These are phyloP conservation scores for Silvanus unidentatus DNA, from an alignment of 2,888 invertebrate species.

Conservation along the genomic window DNA sequence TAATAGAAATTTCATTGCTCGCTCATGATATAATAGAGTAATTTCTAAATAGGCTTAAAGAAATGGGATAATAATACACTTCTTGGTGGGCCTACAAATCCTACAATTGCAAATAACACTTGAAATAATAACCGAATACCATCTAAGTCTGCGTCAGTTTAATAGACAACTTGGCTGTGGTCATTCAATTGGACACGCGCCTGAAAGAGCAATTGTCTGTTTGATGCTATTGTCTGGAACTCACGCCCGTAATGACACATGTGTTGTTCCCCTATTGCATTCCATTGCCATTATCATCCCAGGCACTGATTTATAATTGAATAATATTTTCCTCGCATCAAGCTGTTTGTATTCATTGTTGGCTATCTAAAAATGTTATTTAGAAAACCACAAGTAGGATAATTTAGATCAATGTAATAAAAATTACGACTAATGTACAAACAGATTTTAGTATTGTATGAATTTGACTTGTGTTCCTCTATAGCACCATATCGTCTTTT, in stretches of 20 bases:
- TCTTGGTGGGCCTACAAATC: slow-evolving; percentile 19
- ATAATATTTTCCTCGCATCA: slow-evolving; percentile 17
- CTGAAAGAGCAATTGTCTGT: slow-evolving; percentile 21
- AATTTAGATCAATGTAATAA: slow-evolving; percentile 3
- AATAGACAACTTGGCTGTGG: slow-evolving; percentile 25
- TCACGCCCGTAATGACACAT: slow-evolving; percentile 14
- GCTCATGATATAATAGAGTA: slow-evolving; percentile 13
- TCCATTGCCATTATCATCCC: slow-evolving; percentile 15
- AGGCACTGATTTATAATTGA: slow-evolving; percentile 14
- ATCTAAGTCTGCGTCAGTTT: slow-evolving; percentile 14
- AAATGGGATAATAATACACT: slow-evolving; percentile 4
- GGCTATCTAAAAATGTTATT: neutral
- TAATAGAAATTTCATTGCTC: neutral
- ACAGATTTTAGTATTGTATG: too few relatives aligned
- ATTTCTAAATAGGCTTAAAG: slow-evolving; percentile 9
- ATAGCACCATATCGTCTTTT: too few relatives aligned
- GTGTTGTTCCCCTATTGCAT: slow-evolving; percentile 13
- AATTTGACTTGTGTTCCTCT: too few relatives aligned
- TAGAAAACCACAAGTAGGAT: slow-evolving; percentile 2
- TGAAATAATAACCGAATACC: slow-evolving; percentile 17
- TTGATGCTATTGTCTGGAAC: slow-evolving; percentile 18
- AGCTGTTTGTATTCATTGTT: slow-evolving; percentile 3
- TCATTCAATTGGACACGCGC: slow-evolving; percentile 33
- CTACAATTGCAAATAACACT: slow-evolving; percentile 13
- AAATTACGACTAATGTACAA: neutral